phyloP scores from a whole-genome alignment of 2,113 vertebrate genomes.

The Carassius carassius region DNA sequence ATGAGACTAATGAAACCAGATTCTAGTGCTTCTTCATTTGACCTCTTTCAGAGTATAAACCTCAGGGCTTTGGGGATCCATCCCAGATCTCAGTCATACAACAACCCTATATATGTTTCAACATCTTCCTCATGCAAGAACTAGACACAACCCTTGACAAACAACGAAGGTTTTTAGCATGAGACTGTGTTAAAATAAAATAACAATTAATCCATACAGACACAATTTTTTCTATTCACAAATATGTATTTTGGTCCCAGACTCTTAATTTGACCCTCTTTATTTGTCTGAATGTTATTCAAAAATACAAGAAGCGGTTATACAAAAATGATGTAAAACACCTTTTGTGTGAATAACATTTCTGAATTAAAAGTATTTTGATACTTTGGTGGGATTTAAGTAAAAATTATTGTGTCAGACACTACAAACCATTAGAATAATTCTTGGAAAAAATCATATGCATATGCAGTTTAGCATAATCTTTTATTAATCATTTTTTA shows the following conservation, averaged over 20 bases:
- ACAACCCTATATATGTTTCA: neutral
- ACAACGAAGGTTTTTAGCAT: neutral
- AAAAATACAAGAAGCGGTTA: neutral
- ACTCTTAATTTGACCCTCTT: neutral
- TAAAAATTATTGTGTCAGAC: neutral
- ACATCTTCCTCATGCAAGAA: neutral
- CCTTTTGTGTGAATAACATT: neutral
- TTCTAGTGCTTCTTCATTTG: neutral
- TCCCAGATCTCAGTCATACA: neutral
- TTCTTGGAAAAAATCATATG: too few species aligned
- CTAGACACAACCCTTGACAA: neutral
- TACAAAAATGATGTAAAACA: neutral
- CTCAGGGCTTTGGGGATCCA: neutral
- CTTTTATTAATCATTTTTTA: neutral
- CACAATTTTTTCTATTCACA: neutral
- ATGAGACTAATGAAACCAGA: neutral
- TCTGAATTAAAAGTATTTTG: neutral
- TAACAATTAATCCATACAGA: neutral
- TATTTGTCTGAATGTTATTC: neutral
- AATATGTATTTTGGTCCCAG: neutral
- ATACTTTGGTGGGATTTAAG: neutral
- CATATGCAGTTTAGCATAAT: neutral
- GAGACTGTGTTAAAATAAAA: neutral
- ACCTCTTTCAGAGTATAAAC: neutral
- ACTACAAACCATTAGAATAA: too few species aligned